These are phyloP conservation scores for Molossus molossus DNA, from an alignment of 2,797 vertebrate species.

Conservation along the genomic window DNA sequence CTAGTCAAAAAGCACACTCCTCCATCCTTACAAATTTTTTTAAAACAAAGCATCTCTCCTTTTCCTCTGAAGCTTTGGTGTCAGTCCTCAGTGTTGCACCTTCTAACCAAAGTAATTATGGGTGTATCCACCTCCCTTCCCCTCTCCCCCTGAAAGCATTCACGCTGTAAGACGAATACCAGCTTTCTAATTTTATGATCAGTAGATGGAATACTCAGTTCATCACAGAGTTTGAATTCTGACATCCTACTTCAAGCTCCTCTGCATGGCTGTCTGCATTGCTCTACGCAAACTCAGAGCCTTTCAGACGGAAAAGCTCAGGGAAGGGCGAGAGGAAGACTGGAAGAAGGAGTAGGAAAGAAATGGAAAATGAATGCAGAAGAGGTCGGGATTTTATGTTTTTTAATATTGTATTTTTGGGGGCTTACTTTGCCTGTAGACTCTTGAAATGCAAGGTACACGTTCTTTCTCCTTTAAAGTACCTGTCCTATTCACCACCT, in stretches of 20 bases:
- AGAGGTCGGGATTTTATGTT: neutral
- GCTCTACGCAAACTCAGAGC: neutral
- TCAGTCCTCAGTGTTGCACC: neutral
- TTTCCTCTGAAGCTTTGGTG: neutral
- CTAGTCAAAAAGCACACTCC: neutral
- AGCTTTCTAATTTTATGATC: neutral
- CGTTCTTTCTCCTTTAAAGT: neutral
- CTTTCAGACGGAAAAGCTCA: neutral
- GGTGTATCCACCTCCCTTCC: fast-evolving
- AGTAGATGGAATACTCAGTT: neutral
- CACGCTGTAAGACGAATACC: neutral
- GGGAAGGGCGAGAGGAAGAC: neutral
- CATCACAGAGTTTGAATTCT: neutral
- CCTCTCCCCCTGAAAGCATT: neutral
- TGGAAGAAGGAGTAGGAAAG: neutral
- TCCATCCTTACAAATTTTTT: neutral
- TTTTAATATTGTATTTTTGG: neutral
- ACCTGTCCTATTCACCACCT: neutral
- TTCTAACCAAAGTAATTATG: neutral
- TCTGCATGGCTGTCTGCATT: neutral
- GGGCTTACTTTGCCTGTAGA: neutral
- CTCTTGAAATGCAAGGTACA: neutral
- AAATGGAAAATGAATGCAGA: neutral
- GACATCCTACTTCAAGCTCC: neutral
- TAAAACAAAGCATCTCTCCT: neutral